Percentiles rank a stretch among this genome's conserved stretches.
phyloP scores from a whole-genome alignment of 2,113 vertebrate genomes.

The Spheniscus mendiculus region DNA sequence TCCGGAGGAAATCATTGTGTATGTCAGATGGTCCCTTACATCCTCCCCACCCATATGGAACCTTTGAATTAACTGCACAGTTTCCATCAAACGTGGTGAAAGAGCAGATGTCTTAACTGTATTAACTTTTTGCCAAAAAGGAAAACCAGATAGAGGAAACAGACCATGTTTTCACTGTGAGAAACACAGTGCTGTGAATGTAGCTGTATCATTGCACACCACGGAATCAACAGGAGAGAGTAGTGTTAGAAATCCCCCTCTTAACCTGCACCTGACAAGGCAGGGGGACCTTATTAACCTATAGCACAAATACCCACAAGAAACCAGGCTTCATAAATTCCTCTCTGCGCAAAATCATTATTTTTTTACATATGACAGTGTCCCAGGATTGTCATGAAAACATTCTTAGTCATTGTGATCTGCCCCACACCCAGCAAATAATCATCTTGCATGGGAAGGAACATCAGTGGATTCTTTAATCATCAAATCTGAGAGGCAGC shows the following conservation, averaged over 20 bases:
- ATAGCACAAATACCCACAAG: not conserved
- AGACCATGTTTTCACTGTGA: not conserved
- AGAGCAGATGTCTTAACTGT: not conserved
- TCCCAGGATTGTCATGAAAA: not conserved
- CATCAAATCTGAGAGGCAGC: not conserved
- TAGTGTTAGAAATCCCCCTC: not conserved
- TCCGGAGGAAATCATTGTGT: not conserved
- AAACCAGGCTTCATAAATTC: not conserved
- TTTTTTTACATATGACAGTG: not conserved
- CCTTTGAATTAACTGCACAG: not conserved
- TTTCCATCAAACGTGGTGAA: not conserved
- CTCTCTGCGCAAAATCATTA: not conserved
- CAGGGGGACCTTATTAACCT: not conserved
- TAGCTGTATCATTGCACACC: not conserved
- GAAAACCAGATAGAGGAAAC: not conserved
- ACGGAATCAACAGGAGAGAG: not conserved
- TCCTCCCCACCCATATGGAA: not conserved
- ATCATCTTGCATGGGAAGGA: not conserved
- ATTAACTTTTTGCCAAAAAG: not conserved
- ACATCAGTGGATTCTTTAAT: conserved; percentile 28
- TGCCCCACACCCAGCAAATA: conserved; percentile 43
- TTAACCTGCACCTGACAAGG: not conserved
- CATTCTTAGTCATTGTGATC: not conserved
- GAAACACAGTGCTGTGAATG: not conserved
- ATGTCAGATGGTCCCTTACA: not conserved